Percentiles rank a stretch among this genome's conserved stretches.
Evolutionary conservation across 2,888 invertebrate species (phyloP).

Genomic region (Mayetiola destructor): DNA sequence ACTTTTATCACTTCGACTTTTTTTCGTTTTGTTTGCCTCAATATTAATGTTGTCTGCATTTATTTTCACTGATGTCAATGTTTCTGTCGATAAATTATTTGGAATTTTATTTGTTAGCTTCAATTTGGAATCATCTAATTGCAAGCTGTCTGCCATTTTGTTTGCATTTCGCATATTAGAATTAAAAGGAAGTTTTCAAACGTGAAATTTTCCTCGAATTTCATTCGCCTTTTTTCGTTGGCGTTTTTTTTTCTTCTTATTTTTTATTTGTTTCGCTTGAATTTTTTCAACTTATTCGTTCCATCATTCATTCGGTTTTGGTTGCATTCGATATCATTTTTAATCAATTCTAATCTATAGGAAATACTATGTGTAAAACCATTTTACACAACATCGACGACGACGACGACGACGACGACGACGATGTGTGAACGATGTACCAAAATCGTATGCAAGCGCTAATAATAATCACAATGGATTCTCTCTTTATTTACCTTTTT

Average conservation of each 20-base stretch:
- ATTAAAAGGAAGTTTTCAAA: too few relatives aligned
- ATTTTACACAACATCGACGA: too few relatives aligned
- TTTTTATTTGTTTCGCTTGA: not conserved
- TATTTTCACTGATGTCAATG: not conserved
- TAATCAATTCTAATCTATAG: too few relatives aligned
- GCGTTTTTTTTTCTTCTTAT: not conserved
- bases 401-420: too few relatives aligned
- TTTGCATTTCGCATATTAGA: constrained; percentile 17
- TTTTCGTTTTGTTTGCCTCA: not conserved
- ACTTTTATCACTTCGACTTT: not conserved
- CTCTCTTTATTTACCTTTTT: not conserved
- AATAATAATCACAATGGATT: not conserved
- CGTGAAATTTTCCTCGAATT: too few relatives aligned
- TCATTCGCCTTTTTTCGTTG: too few relatives aligned
- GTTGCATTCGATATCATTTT: too few relatives aligned
- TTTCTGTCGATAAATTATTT: not conserved
- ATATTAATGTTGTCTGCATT: not conserved
- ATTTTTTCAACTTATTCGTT: too few relatives aligned
- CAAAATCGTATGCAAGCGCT: not conserved
- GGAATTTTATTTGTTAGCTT: constrained; percentile 32
- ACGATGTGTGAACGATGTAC: not conserved
- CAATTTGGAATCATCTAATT: constrained; percentile 45
- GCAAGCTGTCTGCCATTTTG: constrained; percentile 74
- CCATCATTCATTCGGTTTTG: too few relatives aligned
- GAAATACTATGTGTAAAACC: too few relatives aligned